phyloP scores from a whole-genome alignment of 2,888 invertebrate species.

The Girardia tigrina region DNA sequence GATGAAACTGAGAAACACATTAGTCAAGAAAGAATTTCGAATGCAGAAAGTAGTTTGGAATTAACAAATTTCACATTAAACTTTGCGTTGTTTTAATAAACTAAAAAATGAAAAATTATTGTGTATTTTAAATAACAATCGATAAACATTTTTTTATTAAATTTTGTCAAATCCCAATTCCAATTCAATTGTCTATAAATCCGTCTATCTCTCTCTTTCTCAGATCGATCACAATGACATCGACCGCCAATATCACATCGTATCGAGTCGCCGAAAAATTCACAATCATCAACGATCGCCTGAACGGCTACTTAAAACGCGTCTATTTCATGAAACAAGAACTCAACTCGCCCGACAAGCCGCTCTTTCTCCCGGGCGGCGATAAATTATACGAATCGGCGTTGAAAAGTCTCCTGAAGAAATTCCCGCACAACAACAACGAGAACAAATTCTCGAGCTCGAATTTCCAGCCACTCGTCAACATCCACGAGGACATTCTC shows the following conservation, averaged over 20 bases:
- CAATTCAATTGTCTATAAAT: too few species aligned
- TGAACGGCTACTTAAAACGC: slow-evolving; percentile 84
- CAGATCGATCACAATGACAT: not conserved
- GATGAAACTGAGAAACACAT: too few species aligned
- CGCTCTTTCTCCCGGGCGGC: slow-evolving; percentile 67
- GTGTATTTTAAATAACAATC: too few species aligned
- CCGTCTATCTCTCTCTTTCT: too few species aligned
- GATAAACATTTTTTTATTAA: too few species aligned
- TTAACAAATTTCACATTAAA: too few species aligned
- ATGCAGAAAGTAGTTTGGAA: too few species aligned
- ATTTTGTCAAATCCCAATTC: too few species aligned
- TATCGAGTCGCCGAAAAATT: slow-evolving; percentile 72
- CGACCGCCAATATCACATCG: not conserved
- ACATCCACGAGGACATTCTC: slow-evolving; percentile 67
- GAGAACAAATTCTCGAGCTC: slow-evolving; percentile 53
- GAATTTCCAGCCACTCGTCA: slow-evolving; percentile 16
- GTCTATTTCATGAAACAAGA: slow-evolving; percentile 88
- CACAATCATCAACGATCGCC: slow-evolving; percentile 85
- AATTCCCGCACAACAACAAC: slow-evolving; percentile 86
- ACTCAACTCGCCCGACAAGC: slow-evolving; percentile 91
- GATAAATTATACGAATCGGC: slow-evolving; percentile 92
- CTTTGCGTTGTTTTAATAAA: too few species aligned
- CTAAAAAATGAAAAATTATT: too few species aligned
- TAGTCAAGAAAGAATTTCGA: too few species aligned
- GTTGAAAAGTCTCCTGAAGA: slow-evolving; percentile 78